phyloP scores from a whole-genome alignment of 2,888 invertebrate genomes.

The Apotomis turbidana region DNA sequence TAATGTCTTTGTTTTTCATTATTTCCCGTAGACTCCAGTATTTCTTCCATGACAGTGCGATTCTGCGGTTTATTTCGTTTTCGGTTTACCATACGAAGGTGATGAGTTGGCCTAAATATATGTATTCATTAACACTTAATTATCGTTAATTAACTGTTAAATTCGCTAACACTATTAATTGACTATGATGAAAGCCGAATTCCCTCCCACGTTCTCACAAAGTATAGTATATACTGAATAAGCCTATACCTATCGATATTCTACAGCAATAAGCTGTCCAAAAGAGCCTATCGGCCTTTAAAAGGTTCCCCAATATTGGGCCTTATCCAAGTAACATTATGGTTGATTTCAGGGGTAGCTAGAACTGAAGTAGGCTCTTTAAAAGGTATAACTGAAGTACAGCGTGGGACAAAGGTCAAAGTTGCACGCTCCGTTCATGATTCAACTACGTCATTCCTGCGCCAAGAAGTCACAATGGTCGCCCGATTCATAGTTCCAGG shows the following conservation, averaged over 20 bases:
- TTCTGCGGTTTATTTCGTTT: too few relatives aligned
- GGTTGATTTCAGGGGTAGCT: not conserved
- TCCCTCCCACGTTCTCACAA: constrained; percentile 9
- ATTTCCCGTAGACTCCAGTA: too few relatives aligned
- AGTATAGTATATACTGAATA: constrained; percentile 9
- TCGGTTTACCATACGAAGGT: too few relatives aligned
- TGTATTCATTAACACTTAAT: too few relatives aligned
- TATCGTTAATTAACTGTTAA: too few relatives aligned
- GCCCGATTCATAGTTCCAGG: not conserved
- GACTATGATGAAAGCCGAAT: not conserved
- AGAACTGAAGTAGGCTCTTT: not conserved
- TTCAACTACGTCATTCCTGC: constrained; percentile 44
- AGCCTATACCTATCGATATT: constrained; percentile 23
- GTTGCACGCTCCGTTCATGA: constrained; percentile 49
- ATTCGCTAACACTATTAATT: not conserved
- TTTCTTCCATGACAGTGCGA: too few relatives aligned
- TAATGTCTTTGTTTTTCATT: too few relatives aligned
- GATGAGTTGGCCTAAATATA: too few relatives aligned
- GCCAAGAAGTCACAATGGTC: constrained; percentile 10
- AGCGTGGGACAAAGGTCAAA: constrained; percentile 55
- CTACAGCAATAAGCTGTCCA: not conserved
- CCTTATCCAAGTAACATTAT: not conserved
- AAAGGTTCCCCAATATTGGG: not conserved
- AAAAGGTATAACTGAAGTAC: not conserved
- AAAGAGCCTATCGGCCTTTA: not conserved